Conservation (phyloP, 2,113 vertebrate genomes). For the Malurus cyaneus region DNA sequence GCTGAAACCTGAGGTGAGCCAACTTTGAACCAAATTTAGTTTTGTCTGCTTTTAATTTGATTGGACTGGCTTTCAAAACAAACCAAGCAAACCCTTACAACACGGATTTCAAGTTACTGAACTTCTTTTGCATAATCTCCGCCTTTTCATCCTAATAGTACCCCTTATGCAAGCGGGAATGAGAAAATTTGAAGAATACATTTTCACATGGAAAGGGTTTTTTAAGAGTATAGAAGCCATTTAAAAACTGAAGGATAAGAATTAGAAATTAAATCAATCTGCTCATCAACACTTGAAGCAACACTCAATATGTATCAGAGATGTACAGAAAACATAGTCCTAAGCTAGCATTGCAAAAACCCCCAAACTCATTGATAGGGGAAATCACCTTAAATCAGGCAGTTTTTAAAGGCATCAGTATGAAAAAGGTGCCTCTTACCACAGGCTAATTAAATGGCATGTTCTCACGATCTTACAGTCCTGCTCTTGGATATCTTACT, state of each 20-base stretch:
- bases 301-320: not conserved
- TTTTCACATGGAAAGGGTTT: not conserved
- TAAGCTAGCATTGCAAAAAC: not conserved
- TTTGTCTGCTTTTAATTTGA: slow-evolving; percentile 64
- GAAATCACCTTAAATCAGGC: not conserved
- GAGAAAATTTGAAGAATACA: not conserved
- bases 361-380: not conserved
- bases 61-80: slow-evolving; percentile 57
- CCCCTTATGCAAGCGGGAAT: not conserved
- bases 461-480: not conserved
- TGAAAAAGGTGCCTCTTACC: not conserved
- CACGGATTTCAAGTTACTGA: not conserved
- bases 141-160: not conserved
- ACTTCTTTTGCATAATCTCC: not conserved
- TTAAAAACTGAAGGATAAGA: not conserved
- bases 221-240: not conserved
- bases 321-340: not conserved
- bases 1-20: slow-evolving; percentile 58
- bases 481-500: not conserved
- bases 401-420: not conserved
- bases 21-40: slow-evolving; percentile 65
- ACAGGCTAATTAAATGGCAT: not conserved
- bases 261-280: not conserved
- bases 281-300: not conserved
- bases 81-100: slow-evolving; percentile 29